Evolutionary conservation across 2,888 invertebrate species (phyloP), one percentile per base, ranked within the genome.

Genomic region (Archaeoteleia sp.): DNA sequence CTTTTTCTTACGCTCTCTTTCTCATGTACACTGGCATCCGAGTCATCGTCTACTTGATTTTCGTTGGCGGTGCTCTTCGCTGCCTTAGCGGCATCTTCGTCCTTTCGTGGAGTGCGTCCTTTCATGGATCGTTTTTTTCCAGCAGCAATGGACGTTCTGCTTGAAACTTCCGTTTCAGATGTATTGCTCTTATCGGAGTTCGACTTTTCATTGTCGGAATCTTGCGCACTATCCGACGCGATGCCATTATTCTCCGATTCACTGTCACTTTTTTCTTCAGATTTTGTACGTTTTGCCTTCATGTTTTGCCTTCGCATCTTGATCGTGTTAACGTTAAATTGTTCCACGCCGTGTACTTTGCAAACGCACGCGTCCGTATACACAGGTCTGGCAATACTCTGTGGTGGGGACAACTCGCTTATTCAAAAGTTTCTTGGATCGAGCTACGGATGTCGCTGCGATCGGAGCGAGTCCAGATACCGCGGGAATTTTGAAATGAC

Each of bases 231-330:
- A 43, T 65, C 62, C 62, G 74, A 53, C 39, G 68, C 67, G 76
- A 75, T 83, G 81, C 81, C 81, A 83, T 81, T 81, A 77, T 81
- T 82, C 42, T 83, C 81, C 1, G 80, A 79, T 58, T 81, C 81
- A 58, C 76, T 79, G 30, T 81, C 80, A 68, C 79, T 82, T 10
- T 74, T 72, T 14, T 67, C 76, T 25, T 82, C 84, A 10, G 80
- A 81, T 74, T 81, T 82, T 58, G 75, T 80, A 34, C 76, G 77
- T 55, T 85, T 86, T 27, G 77, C 80, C 58, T 82, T 83, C 81
- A 82, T 82, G 40, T 79, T 79, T 60, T 83, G 63, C 65, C 82
- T 82, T 73, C 85, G 80, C 85, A 86, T 86, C 60, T 67, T 68
- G 72, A 20, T 53, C 17, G 13, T 15, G 6, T 23, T 15, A n/a